Conservation (phyloP, 2,888 invertebrate genomes). For the Epinotia bilunana region DNA sequence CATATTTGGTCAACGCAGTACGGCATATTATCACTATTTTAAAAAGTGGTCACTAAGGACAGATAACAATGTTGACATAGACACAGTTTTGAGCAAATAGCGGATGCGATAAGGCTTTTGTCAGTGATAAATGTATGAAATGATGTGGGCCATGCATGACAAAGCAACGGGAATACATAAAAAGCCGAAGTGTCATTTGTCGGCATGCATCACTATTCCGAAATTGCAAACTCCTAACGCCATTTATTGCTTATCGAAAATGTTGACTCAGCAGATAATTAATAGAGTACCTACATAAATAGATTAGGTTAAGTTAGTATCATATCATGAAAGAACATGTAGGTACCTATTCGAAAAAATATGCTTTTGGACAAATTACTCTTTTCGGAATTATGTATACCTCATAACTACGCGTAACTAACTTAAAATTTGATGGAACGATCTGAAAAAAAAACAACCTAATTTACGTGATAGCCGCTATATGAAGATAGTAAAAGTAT, state of each 20-base stretch:
- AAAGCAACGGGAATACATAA: not conserved
- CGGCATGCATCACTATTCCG: too few relatives aligned
- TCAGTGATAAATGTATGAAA: conserved; percentile 11
- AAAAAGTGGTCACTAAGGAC: conserved; percentile 13
- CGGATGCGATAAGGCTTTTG: conserved; percentile 23
- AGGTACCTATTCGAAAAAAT: too few relatives aligned
- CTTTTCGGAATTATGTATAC: too few relatives aligned
- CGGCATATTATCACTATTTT: conserved; percentile 29
- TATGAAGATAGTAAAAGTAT: not conserved
- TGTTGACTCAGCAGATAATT: too few relatives aligned
- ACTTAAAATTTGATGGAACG: not conserved
- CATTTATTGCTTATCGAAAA: too few relatives aligned
- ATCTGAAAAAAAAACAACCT: not conserved
- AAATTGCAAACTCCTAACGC: too few relatives aligned
- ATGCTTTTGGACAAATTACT: too few relatives aligned
- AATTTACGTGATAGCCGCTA: not conserved
- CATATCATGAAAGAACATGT: too few relatives aligned
- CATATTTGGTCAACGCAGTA: conserved; percentile 12
- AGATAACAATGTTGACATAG: conserved; percentile 13
- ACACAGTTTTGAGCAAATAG: conserved; percentile 12
- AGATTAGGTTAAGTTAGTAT: too few relatives aligned
- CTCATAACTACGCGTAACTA: too few relatives aligned
- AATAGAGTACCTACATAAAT: too few relatives aligned
- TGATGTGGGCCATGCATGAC: not conserved
- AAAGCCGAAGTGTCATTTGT: too few relatives aligned